phyloP scores from a whole-genome alignment of 1,140 invertebrate species.

The Elymnias hypermnestra region DNA sequence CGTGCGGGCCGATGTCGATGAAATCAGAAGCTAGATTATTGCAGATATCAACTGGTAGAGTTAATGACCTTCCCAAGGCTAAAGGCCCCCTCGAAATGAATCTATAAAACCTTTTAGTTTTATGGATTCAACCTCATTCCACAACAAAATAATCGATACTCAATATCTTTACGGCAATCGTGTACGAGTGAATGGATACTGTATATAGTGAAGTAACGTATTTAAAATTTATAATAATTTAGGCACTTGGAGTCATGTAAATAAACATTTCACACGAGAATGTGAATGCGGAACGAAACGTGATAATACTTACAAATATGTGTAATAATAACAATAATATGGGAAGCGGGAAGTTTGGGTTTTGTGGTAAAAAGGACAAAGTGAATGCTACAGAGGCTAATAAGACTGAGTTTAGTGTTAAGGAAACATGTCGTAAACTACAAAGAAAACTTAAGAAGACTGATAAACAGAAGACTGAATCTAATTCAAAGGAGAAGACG shows the following conservation, averaged over 20 bases:
- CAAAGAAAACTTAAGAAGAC: constrained; percentile 69
- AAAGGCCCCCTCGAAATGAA: constrained; percentile 56
- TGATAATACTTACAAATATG: constrained; percentile 20
- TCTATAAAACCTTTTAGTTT: constrained; percentile 70
- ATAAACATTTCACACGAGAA: constrained; percentile 26
- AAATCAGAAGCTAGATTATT: constrained; percentile 66
- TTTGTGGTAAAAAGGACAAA: constrained; percentile 59
- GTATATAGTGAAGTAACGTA: constrained; percentile 30
- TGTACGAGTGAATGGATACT: constrained; percentile 29
- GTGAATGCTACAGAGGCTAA: constrained; percentile 39
- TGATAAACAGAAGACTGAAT: constrained; percentile 67
- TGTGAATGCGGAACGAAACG: constrained; percentile 29
- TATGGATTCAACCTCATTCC: constrained; percentile 58
- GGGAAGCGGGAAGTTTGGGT: constrained; percentile 61
- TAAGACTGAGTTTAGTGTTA: constrained; percentile 71
- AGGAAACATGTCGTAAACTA: constrained; percentile 63
- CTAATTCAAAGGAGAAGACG: constrained; percentile 48
- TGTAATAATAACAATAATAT: constrained; percentile 43
- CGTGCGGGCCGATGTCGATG: constrained; percentile 39
- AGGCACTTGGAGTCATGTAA: constrained; percentile 32
- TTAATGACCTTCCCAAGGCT: constrained; percentile 69
- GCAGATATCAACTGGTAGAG: constrained; percentile 53
- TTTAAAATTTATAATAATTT: constrained; percentile 28
- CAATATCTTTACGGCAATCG: constrained; percentile 63
- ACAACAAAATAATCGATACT: constrained; percentile 62